Conservation (phyloP, 2,113 vertebrate genomes). For the Euleptes europaea region DNA sequence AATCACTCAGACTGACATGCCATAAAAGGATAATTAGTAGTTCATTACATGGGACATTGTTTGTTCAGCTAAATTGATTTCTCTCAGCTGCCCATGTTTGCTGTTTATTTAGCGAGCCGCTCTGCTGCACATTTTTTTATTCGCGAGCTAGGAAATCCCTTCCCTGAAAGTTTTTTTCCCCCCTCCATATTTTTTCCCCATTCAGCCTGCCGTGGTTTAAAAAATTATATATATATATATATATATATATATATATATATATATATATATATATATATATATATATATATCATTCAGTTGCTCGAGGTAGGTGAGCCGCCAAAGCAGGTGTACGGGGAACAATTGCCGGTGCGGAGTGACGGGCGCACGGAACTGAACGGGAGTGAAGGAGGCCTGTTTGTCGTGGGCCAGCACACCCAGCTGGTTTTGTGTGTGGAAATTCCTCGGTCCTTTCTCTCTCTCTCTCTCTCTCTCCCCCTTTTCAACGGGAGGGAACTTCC, state of each 20-base stretch:
- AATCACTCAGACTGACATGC: conserved; percentile 88
- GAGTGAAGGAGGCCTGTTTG: conserved; percentile 70
- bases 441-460: conserved; percentile 70
- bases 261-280: too few species aligned
- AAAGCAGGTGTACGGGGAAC: conserved; percentile 79
- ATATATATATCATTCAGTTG: too few species aligned
- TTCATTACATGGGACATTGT: conserved; percentile 91
- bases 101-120: conserved; percentile 83
- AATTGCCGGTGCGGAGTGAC: conserved; percentile 68
- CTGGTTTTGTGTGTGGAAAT: conserved; percentile 74
- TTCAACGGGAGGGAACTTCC: conserved; percentile 70
- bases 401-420: conserved; percentile 54
- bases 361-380: conserved; percentile 59
- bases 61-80: conserved; percentile 93
- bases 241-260: too few species aligned
- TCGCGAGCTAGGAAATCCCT: conserved; percentile 83
- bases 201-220: conserved; percentile 71
- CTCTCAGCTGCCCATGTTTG: conserved; percentile 87
- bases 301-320: conserved; percentile 72
- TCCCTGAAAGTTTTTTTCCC: conserved; percentile 70
- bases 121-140: conserved; percentile 80
- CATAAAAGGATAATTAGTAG: conserved; percentile 93
- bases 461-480: conserved; percentile 71
- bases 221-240: too few species aligned
- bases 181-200: conserved; percentile 24